Percentiles rank a stretch among this genome's conserved stretches.
Conservation (phyloP, 2,797 vertebrate genomes). For the Siniperca obscura region DNA sequence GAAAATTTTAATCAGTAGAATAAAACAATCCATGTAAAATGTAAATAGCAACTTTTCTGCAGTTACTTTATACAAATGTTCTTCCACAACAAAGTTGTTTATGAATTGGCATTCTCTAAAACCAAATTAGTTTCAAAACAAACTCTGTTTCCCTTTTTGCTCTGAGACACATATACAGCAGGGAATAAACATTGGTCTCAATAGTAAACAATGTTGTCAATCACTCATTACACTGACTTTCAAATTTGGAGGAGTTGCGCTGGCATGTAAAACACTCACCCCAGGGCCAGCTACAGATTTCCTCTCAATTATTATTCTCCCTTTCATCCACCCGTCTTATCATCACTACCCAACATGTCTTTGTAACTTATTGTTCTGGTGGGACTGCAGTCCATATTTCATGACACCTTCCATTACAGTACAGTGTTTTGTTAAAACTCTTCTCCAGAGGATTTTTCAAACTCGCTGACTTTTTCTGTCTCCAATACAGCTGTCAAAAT, state of each 20-base stretch:
- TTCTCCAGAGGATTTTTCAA: constrained; percentile 23
- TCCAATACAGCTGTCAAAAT: constrained; percentile 19
- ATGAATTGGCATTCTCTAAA: constrained; percentile 40
- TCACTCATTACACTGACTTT: constrained; percentile 53
- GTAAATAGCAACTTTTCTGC: constrained; percentile 40
- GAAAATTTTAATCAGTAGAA: constrained; percentile 17
- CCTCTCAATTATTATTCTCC: constrained; percentile 23
- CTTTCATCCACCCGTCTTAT: constrained; percentile 28
- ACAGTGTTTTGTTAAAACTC: constrained; percentile 23
- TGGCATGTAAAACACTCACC: constrained; percentile 38
- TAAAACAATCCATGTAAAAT: constrained; percentile 33
- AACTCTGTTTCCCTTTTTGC: constrained; percentile 42
- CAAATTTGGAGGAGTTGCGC: constrained; percentile 38
- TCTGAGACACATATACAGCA: constrained; percentile 40
- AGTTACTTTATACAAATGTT: constrained; percentile 38
- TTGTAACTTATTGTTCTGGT: not conserved
- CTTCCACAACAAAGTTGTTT: constrained; percentile 43
- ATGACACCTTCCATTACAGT: constrained; percentile 12
- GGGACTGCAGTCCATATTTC: constrained; percentile 26
- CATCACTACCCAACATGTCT: constrained; percentile 34
- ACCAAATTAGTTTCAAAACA: constrained; percentile 59
- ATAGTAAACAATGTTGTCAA: constrained; percentile 66
- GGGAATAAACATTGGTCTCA: constrained; percentile 62
- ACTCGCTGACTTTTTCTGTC: not conserved
- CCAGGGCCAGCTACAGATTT: constrained; percentile 19